phyloP scores from a whole-genome alignment of 1,140 invertebrate species.

The Phymorhynchus buccinoides region DNA sequence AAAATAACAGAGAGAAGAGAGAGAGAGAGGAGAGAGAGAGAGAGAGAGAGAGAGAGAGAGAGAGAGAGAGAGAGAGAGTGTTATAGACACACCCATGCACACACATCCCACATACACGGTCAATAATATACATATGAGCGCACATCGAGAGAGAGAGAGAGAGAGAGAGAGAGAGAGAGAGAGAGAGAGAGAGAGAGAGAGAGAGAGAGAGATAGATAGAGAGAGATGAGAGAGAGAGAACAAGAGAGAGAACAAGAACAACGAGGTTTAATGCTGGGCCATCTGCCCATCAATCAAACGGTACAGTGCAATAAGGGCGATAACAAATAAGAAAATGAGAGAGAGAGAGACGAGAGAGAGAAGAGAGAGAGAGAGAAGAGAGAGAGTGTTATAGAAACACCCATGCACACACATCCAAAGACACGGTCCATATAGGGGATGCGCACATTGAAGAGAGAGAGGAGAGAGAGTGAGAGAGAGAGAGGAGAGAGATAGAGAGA shows the following conservation, averaged over 20 bases:
- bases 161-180: background rate
- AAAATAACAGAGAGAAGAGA: too few species aligned
- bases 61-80: background rate
- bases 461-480: background rate
- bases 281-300: too few species aligned
- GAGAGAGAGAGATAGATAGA: too few species aligned
- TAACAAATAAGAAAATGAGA: background rate
- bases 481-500: background rate
- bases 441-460: background rate
- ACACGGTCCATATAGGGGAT: too few species aligned
- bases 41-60: too few species aligned
- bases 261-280: too few species aligned
- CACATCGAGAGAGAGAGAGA: too few species aligned
- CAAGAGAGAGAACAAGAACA: background rate
- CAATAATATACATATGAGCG: too few species aligned
- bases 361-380: background rate
- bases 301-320: background rate
- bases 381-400: background rate
- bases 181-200: background rate
- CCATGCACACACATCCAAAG: background rate
- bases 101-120: too few species aligned
- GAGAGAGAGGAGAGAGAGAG: too few species aligned
- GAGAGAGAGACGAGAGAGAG: conserved; percentile 2
- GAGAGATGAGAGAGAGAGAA: background rate
- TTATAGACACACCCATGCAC: too few species aligned